Percentiles rank a stretch among this genome's conserved stretches.
These are phyloP conservation scores for Eolophus roseicapilla DNA, from an alignment of 2,113 vertebrate genomes.

Conservation along the genomic window DNA sequence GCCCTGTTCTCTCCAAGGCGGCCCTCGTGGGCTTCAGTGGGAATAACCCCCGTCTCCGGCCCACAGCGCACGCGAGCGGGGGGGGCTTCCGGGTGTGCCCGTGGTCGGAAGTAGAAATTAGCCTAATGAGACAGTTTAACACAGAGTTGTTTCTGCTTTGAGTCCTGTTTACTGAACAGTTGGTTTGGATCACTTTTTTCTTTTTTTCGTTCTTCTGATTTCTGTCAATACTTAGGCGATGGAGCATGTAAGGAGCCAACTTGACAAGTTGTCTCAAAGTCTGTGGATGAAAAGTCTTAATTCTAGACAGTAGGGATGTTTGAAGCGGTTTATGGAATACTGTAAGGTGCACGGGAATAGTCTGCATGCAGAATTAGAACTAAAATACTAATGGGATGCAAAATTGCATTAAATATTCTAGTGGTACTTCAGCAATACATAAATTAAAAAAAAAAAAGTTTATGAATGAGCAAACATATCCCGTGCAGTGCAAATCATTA, in stretches of 20 bases:
- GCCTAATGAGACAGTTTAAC: rapidly evolving
- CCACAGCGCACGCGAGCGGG: too few species aligned
- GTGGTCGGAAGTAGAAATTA: not conserved
- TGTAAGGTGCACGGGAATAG: rapidly evolving
- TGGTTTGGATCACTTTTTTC: rapidly evolving
- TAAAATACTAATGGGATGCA: not conserved
- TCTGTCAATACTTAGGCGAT: rapidly evolving
- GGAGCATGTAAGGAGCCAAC: rapidly evolving
- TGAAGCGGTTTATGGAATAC: not conserved
- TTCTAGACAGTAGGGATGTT: rapidly evolving
- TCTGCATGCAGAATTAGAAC: rapidly evolving
- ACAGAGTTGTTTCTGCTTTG: rapidly evolving
- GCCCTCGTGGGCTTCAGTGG: not conserved
- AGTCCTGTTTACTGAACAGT: rapidly evolving
- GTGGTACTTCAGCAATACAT: not conserved
- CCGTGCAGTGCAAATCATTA: rapidly evolving
- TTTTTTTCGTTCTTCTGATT: rapidly evolving
- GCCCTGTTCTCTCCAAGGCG: rapidly evolving
- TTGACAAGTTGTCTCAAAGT: too few species aligned
- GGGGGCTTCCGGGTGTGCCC: not conserved
- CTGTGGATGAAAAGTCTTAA: not conserved
- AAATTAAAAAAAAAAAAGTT: too few species aligned
- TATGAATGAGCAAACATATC: not conserved
- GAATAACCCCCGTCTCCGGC: rapidly evolving
- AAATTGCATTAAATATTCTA: rapidly evolving